phyloP scores from a whole-genome alignment of 2,888 invertebrate genomes.

The Oscheius sp. region DNA sequence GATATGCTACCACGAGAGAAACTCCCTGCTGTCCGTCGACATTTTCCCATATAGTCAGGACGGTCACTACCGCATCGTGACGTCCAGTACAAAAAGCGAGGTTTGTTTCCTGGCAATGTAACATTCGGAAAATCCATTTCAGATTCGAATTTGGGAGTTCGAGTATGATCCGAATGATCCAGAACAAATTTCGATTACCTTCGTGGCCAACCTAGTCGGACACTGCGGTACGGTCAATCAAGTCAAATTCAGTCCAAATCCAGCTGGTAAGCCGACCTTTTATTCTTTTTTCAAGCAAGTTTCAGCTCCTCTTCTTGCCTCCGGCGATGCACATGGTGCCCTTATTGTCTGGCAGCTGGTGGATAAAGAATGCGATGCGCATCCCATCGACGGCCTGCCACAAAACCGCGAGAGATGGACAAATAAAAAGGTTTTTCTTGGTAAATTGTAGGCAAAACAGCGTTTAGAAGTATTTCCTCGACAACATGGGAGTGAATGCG shows the following conservation, averaged over 20 bases:
- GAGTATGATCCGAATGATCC: constrained; percentile 40
- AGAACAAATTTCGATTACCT: constrained; percentile 76
- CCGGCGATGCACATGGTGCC: constrained; percentile 67
- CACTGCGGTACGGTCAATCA: constrained; percentile 93
- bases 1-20: constrained; percentile 69
- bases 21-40: constrained; percentile 63
- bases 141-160: constrained; percentile 70
- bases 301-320: constrained; percentile 66
- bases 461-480: constrained; percentile 42
- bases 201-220: constrained; percentile 87
- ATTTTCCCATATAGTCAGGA: constrained; percentile 42
- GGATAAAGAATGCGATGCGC: constrained; percentile 43
- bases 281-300: neutral
- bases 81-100: constrained; percentile 67
- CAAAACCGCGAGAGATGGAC: constrained; percentile 91
- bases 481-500: constrained; percentile 66
- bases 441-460: neutral
- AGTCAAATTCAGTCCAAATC: constrained; percentile 94
- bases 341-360: constrained; percentile 55
- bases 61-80: constrained; percentile 61
- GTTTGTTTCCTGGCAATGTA: constrained; percentile 31
- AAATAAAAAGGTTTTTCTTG: constrained; percentile 76
- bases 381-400: constrained; percentile 74
- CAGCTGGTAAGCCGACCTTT: constrained; percentile 73
- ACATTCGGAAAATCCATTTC: constrained; percentile 9